phyloP scores from a whole-genome alignment of 2,113 vertebrate species.

The Cervus canadensis region DNA sequence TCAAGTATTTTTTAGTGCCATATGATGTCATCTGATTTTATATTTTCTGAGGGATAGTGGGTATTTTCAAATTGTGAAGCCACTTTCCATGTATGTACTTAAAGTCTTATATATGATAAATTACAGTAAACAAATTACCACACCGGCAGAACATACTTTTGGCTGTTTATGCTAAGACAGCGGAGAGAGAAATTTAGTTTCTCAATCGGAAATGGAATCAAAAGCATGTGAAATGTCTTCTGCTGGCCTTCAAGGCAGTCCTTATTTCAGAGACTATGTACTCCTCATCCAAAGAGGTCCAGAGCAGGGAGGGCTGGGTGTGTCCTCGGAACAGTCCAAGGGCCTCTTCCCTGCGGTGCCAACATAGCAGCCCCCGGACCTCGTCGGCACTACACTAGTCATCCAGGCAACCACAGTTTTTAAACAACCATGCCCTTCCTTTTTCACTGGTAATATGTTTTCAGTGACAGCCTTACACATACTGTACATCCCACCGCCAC shows the following conservation, averaged over 20 bases:
- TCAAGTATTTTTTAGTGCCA: constrained; percentile 65
- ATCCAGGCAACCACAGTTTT: background rate
- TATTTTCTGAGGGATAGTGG: constrained; percentile 25
- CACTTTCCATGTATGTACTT: background rate
- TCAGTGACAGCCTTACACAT: background rate
- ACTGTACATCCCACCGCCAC: no score
- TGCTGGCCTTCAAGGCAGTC: background rate
- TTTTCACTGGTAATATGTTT: background rate
- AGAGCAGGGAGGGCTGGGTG: background rate
- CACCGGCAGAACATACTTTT: background rate
- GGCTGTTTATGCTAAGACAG: constrained; percentile 8
- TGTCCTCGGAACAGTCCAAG: background rate
- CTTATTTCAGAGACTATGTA: background rate
- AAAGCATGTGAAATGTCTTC: background rate
- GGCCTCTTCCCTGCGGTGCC: background rate
- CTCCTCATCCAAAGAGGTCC: background rate
- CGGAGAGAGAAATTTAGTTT: background rate
- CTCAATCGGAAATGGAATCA: background rate
- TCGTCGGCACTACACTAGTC: background rate
- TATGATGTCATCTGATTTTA: constrained; percentile 47
- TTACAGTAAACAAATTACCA: constrained; percentile 40
- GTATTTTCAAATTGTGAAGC: constrained; percentile 22
- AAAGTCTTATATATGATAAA: background rate
- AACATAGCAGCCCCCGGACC: background rate
- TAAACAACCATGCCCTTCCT: background rate